Evolutionary conservation across 2,113 vertebrate species (phyloP), one percentile per base, ranked within the genome.

Genomic region (Romanogobio albipinnatus): DNA sequence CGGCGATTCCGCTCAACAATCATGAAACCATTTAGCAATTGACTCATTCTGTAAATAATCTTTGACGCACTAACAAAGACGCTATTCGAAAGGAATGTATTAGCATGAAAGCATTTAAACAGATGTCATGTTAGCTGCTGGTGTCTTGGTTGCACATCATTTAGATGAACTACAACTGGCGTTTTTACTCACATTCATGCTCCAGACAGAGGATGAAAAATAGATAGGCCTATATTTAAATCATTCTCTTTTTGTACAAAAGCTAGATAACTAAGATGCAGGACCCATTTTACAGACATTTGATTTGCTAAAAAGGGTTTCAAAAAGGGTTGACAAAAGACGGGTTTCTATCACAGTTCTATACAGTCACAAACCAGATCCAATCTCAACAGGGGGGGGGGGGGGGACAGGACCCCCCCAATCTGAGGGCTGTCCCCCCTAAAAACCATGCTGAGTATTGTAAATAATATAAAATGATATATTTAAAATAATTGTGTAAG

Each of bases 41-140:
- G 92, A 93, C 88, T 94, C 90, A 85, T 92, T 92, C 90, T 90
- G 90, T 92, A 93, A 93, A 94, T 93, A 93, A 93, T 93, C 93
- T 93, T 92, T 92, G 93, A 94, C 94, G 90, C 90, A 86, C 87
- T 87, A 89, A 93, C 92, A 94, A 94, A 93, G 90, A 90, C 91
- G 86, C 89, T 88, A 91, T 92, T 92, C 70, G 89, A 94, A 86
- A 91, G 88, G 88, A 93, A 92, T 94, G 93, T 94, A 93, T 93
- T 91, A 93, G 91, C 90, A 92, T 93, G 90, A 91, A 92, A 86
- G 87, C 91, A 91, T 93, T 93, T 90, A 92, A 94, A 90, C 92
- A 93, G 91, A 92, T 93, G 93, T 92, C 92, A 92, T 90, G 94
- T 95, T 95, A 66, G 79, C 43, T 81, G 26, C 59, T 64, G 43